These are phyloP conservation scores for Metopia argyrocephala DNA, from an alignment of 2,888 invertebrate genomes.

Conservation along the genomic window DNA sequence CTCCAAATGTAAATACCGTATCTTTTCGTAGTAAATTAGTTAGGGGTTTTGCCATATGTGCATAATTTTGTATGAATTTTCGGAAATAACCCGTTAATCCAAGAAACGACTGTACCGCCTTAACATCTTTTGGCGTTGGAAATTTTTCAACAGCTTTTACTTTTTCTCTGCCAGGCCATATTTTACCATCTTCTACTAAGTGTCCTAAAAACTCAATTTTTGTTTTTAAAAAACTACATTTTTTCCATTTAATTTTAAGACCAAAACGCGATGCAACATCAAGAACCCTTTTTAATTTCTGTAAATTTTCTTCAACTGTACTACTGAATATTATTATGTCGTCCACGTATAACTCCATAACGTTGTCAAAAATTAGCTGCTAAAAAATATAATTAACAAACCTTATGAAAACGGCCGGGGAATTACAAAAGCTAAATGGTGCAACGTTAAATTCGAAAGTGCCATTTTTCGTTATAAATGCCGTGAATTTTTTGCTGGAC, in stretches of 20 bases:
- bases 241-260: constrained; percentile 10
- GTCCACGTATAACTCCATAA: not conserved
- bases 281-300: constrained; percentile 41
- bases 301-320: constrained; percentile 46
- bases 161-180: constrained; percentile 32
- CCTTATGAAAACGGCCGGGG: constrained; percentile 48
- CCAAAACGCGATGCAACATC: not conserved
- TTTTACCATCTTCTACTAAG: constrained; percentile 13
- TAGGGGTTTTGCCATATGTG: no score
- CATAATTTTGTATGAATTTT: constrained; percentile 25
- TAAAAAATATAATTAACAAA: constrained; percentile 53
- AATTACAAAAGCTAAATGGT: constrained; percentile 52
- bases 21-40: constrained; percentile 11
- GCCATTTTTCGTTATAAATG: constrained; percentile 36
- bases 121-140: no score
- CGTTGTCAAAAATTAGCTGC: constrained; percentile 36
- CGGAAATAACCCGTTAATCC: constrained; percentile 52
- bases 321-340: constrained; percentile 55
- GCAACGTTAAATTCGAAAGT: constrained; percentile 34
- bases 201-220: constrained; percentile 47
- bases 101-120: constrained; percentile 15
- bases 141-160: no score
- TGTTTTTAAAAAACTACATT: constrained; percentile 29
- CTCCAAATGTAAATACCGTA: not conserved
- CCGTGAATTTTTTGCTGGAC: constrained; percentile 30